A percentile compares a stretch with the other conserved stretches of the same genome.
Conservation (phyloP, 2,888 invertebrate genomes). For the Rambutsinella grinnellia region DNA sequence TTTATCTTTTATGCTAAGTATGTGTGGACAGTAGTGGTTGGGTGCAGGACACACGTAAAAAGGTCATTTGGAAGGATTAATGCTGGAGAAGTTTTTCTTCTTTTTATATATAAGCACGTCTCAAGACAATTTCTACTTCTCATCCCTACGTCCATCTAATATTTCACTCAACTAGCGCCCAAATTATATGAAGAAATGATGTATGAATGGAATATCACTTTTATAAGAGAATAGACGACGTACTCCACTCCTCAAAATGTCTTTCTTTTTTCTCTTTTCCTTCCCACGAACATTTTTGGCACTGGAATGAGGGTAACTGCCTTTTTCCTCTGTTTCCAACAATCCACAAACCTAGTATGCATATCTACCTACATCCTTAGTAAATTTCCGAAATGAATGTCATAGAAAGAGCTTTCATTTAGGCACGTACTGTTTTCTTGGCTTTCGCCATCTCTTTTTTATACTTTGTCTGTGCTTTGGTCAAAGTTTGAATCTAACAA, state of each 20-base stretch:
- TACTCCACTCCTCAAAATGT: slow-evolving; percentile 11
- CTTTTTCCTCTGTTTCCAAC: slow-evolving; percentile 8
- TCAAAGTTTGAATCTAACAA: not conserved
- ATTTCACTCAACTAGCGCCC: not conserved
- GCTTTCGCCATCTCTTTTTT: not conserved
- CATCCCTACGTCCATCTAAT: not conserved
- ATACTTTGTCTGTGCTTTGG: slow-evolving; percentile 6
- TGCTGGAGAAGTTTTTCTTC: not conserved
- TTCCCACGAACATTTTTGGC: slow-evolving; percentile 26
- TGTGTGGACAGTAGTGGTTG: not conserved
- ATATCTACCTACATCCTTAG: not conserved
- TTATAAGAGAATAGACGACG: not conserved
- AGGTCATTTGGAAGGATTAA: not conserved
- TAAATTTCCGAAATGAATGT: too few relatives aligned
- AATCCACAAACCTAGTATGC: not conserved
- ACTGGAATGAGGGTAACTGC: slow-evolving; percentile 39
- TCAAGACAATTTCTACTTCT: not conserved
- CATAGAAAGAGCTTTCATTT: too few relatives aligned
- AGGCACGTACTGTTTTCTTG: not conserved
- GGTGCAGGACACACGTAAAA: too few relatives aligned
- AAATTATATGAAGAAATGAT: slow-evolving; percentile 7
- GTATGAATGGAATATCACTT: slow-evolving; percentile 17
- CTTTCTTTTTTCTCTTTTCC: slow-evolving; percentile 1
- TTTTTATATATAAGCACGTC: not conserved
- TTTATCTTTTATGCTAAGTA: slow-evolving; percentile 20